Conservation (phyloP, 2,888 invertebrate genomes). For the Melolontha melolontha region DNA sequence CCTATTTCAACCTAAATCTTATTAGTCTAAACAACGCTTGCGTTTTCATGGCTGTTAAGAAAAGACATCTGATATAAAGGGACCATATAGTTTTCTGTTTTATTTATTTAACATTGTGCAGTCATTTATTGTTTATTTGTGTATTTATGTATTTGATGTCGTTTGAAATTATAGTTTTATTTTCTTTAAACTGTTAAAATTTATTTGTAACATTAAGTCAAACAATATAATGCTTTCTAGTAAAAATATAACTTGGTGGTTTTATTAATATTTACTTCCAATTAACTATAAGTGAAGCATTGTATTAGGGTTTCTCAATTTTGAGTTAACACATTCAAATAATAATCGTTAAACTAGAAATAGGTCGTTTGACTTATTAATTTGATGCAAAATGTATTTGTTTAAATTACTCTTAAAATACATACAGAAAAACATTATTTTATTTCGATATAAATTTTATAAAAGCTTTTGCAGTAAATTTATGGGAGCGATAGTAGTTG, state of each 20-base stretch:
- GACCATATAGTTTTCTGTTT: slow-evolving; percentile 31
- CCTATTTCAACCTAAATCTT: slow-evolving; percentile 8
- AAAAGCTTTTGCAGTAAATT: no score
- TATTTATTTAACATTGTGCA: slow-evolving; percentile 13
- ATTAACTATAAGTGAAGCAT: no score
- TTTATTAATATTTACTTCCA: background rate
- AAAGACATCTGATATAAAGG: slow-evolving; percentile 43
- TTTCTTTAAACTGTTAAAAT: slow-evolving; percentile 6
- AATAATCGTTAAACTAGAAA: no score
- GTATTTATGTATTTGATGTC: slow-evolving; percentile 12
- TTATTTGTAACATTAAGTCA: slow-evolving; percentile 25
- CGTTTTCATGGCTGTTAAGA: slow-evolving; percentile 55
- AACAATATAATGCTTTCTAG: slow-evolving; percentile 28
- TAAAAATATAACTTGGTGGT: slow-evolving; percentile 7
- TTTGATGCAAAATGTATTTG: no score
- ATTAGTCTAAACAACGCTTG: slow-evolving; percentile 67
- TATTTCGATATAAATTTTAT: no score
- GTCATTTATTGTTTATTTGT: slow-evolving; percentile 23
- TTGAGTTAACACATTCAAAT: background rate
- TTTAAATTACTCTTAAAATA: no score
- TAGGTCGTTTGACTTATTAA: no score
- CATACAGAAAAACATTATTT: no score
- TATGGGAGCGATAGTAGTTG: no score
- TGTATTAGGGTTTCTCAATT: no score
- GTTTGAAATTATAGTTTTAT: background rate